Evolutionary conservation across 2,888 invertebrate genomes (phyloP).

Genomic region (Linyphia triangularis): DNA sequence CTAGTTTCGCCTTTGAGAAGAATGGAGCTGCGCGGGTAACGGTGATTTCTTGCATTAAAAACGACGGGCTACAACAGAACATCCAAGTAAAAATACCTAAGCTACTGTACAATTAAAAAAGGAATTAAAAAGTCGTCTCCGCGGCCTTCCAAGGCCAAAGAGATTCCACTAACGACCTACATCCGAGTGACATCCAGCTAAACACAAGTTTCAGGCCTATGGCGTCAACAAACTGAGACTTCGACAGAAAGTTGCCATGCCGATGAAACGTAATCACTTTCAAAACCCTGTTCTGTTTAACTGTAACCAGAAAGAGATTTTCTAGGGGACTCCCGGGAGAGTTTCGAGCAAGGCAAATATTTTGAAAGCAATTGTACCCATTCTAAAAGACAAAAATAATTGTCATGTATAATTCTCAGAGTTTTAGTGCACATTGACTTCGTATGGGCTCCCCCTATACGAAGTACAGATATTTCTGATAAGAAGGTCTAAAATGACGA

Average conservation of each 20-base stretch:
- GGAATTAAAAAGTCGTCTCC: conserved; percentile 56
- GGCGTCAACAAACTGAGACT: conserved; percentile 61
- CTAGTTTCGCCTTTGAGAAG: conserved; percentile 35
- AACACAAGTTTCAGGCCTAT: conserved; percentile 50
- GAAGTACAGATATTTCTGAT: too few species aligned
- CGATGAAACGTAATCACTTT: conserved; percentile 35
- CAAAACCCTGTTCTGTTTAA: not conserved
- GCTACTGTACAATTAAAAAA: conserved; percentile 40
- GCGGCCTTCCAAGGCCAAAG: conserved; percentile 63
- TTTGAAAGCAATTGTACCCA: too few species aligned
- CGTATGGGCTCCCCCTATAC: too few species aligned
- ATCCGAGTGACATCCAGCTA: conserved; percentile 53
- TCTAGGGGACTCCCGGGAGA: not conserved
- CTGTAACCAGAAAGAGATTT: not conserved
- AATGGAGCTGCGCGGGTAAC: conserved; percentile 45
- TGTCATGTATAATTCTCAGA: too few species aligned
- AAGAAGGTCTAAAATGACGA: too few species aligned
- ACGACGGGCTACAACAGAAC: conserved; percentile 15
- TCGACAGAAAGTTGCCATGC: conserved; percentile 21
- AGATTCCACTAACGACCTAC: conserved; percentile 61
- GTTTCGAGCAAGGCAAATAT: too few species aligned
- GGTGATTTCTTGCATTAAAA: conserved; percentile 39
- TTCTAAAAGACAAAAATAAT: too few species aligned
- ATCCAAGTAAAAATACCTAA: conserved; percentile 42
- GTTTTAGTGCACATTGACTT: too few species aligned